Base-by-base conservation (phyloP, 2,113 vertebrate genomes). In the Toxotes chatareus region DNA sequence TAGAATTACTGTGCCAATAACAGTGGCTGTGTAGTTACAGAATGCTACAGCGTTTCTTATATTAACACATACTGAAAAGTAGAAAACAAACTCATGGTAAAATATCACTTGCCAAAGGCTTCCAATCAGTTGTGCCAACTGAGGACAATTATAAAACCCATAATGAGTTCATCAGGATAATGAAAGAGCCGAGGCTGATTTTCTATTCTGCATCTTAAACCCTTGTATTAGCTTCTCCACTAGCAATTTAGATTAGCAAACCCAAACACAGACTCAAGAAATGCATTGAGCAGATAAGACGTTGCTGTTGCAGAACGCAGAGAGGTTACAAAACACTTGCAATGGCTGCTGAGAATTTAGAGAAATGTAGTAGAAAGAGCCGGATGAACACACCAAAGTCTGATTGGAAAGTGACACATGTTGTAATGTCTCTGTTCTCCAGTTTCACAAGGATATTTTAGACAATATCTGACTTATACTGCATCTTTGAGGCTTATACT, bases 161-260 rank as follows among this genome's bases (percentile, higher is more conserved):
- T 92, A 94, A 92, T 90, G 89, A 92, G 73, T 90, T 87, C 87
- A 92, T 93, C 91, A 92, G 77, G 82, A 92, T 92, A 90, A 91
- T 90, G 82, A 90, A 92, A 89, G 62, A 66, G 88, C 87, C 65
- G 36, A 46, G 84, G 82, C 82, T 76, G 78, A 88, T 83, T 88
- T 83, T 88, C 83, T 70, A 82, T 83, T 89, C 78, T 55, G 64
- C 75, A 85, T 90, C 79, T 89, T 90, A 90, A 89, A 90, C 74
- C 80, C 76, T 82, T 87, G 64, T 74, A 77, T 89, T 89, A 83
- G 84, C 53, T 83, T 77, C 80, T 78, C 42, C 82, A 63, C 76
- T 62, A 76, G 75, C 78, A 90, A 89, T 93, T 93, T 88, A 87
- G 84, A 92, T 92, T 89, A 91, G 84, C 63, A 60, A 62, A 66